Base-by-base conservation (phyloP, 1,140 invertebrate genomes). In the Euglossa dilemma region DNA sequence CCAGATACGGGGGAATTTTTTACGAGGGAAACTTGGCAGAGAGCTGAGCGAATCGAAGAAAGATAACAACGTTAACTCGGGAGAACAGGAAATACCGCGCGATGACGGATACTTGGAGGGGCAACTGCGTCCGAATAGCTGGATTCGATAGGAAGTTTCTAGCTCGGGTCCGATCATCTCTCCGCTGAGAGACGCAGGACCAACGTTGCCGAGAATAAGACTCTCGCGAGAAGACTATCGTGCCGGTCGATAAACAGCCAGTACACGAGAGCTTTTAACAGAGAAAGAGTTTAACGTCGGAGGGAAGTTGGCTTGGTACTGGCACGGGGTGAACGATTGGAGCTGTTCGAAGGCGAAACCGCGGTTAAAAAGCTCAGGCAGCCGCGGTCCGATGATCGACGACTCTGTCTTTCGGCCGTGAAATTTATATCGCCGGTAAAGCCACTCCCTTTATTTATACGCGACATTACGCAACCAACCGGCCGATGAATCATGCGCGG, bases 401-500 rank as follows among this genome's bases (percentile, higher is more conserved):
- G 25, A 76, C 52, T n/a, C 8, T 8, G 25, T 50, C 73, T 28
- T 56, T 66, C 14, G 52, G 8, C 25, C 61, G 43, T 28, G 50
- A 76, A 76, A 67, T 75, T 67, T 67, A 66, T 50, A 54, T 36
- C 28, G 11, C n/a, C n/a, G 6, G 36, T 7, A 47, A 63, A 80
- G 6, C 54, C 66, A 28, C 20, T 56, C 70, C 25, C 56, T 59
- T 83, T 75, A 82, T 82, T 83, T 83, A 79, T 71, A 47, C 85
- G 61, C 56, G 61, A 66, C 61, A 84, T 87, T 84, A 67, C 83
- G 63, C 59, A 56, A 77, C 77, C 50, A 57, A 12, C 54, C 45
- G 56, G 70, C 66, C 87, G 59, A 85, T 87, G 84, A 85, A 85
- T 88, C 78, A 84, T 59, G 67, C 57, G 63, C 72, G 82, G 81